These are phyloP conservation scores for Meteorus sp. DNA, from an alignment of 1,140 invertebrate genomes.

Conservation along the genomic window DNA sequence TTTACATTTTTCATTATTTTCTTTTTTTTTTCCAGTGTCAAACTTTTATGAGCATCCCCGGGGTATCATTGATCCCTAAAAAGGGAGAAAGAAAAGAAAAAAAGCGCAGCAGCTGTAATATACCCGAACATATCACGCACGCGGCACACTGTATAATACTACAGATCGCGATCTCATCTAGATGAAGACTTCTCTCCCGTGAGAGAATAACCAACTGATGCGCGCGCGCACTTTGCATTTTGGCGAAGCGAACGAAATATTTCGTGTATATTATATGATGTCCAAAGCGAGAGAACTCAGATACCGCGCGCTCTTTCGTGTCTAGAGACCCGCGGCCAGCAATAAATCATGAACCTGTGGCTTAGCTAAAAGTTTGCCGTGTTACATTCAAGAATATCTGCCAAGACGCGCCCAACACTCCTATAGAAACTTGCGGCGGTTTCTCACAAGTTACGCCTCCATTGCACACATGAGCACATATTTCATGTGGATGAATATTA, in stretches of 20 bases:
- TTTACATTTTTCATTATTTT: constrained; percentile 8
- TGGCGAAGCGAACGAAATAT: no score
- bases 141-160: constrained; percentile 1
- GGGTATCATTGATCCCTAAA: no score
- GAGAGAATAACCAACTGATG: neutral
- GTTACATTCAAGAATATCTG: no score
- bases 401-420: no score
- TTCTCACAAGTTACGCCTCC: no score
- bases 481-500: no score
- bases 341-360: constrained; percentile 47
- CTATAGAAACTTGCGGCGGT: no score
- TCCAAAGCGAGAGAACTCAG: neutral
- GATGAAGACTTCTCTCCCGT: constrained; percentile 12
- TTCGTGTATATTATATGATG: no score
- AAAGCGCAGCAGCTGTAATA: constrained; percentile 14
- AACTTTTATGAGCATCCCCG: constrained; percentile 39
- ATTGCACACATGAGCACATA: no score
- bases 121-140: no score
- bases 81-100: constrained; percentile 13
- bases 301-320: neutral
- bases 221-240: no score
- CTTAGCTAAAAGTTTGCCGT: constrained; percentile 39
- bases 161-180: constrained; percentile 9
- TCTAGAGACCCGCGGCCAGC: constrained; percentile 30
- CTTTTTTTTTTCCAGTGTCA: constrained; percentile 39